Percentiles rank a stretch among this genome's conserved stretches.
Conservation (phyloP, 2,113 vertebrate species). For the Phrynosoma blainvillii region DNA sequence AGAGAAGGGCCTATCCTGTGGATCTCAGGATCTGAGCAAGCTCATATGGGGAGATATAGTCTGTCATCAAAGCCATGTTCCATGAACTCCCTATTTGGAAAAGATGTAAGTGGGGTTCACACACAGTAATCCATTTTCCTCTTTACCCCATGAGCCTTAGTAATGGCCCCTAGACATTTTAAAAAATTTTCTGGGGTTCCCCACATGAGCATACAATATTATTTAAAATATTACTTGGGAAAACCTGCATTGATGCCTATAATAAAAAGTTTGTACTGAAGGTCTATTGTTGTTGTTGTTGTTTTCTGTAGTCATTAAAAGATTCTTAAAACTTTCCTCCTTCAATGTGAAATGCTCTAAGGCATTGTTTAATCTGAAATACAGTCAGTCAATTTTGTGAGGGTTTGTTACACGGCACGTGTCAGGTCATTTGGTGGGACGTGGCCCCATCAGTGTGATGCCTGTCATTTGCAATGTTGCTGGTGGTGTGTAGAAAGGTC, state of each 20-base stretch:
- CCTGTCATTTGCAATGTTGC: constrained; percentile 45
- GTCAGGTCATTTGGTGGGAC: constrained; percentile 6
- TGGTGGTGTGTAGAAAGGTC: constrained; percentile 43
- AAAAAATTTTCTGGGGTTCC: background rate
- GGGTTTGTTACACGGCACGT: background rate
- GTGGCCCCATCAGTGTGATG: constrained; percentile 21
- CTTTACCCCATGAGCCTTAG: no score
- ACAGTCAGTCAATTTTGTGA: background rate
- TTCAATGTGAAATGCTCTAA: constrained; percentile 9
- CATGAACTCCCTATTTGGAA: no score
- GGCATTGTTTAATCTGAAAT: constrained; percentile 14
- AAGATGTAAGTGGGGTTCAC: no score
- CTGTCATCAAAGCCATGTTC: no score
- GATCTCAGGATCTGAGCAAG: no score
- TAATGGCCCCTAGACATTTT: no score
- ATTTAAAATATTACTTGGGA: background rate
- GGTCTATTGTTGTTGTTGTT: background rate
- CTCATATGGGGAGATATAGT: no score
- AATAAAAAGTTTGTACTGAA: background rate
- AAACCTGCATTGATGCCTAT: background rate
- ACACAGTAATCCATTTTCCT: no score
- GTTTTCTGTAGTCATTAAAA: background rate
- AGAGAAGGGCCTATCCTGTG: no score
- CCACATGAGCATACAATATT: background rate
- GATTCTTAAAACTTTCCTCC: background rate